Evolutionary conservation across 1,140 invertebrate species (phyloP).

Genomic region (Marisa cornuarietis): DNA sequence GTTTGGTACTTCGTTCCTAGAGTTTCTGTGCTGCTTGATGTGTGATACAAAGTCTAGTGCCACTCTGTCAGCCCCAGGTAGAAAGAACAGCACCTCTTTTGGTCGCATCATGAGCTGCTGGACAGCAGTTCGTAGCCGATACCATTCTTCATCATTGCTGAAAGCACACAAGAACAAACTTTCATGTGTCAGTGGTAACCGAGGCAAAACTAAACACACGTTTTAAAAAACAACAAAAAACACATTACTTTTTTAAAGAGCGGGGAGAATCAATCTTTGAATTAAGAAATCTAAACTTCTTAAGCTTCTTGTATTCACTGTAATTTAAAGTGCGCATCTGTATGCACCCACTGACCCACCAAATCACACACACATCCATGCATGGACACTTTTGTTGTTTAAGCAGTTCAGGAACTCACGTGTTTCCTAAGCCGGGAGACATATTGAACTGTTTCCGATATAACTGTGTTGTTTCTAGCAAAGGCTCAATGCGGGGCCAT

Average conservation of each 20-base stretch:
- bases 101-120: slow-evolving; percentile 59
- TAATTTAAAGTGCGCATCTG: too few species aligned
- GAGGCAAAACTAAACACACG: too few species aligned
- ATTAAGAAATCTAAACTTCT: too few species aligned
- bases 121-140: slow-evolving; percentile 48
- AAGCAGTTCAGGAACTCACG: slow-evolving; percentile 55
- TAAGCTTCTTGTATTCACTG: not conserved
- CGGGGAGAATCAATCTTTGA: too few species aligned
- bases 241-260: too few species aligned
- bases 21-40: slow-evolving; percentile 35
- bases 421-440: slow-evolving; percentile 71
- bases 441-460: slow-evolving; percentile 67
- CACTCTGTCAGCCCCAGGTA: slow-evolving; percentile 49
- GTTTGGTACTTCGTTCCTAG: slow-evolving; percentile 48
- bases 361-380: not conserved
- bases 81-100: slow-evolving; percentile 48
- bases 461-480: slow-evolving; percentile 68
- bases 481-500: slow-evolving; percentile 67
- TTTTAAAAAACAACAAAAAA: too few species aligned
- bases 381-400: not conserved
- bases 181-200: too few species aligned
- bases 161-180: not conserved
- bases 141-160: slow-evolving; percentile 61
- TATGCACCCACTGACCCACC: not conserved
- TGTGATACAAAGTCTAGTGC: slow-evolving; percentile 50